Evolutionary conservation across 2,888 invertebrate species (phyloP), one percentile per base, ranked within the genome.

Genomic region (Gastracanthus pulcherrimus): DNA sequence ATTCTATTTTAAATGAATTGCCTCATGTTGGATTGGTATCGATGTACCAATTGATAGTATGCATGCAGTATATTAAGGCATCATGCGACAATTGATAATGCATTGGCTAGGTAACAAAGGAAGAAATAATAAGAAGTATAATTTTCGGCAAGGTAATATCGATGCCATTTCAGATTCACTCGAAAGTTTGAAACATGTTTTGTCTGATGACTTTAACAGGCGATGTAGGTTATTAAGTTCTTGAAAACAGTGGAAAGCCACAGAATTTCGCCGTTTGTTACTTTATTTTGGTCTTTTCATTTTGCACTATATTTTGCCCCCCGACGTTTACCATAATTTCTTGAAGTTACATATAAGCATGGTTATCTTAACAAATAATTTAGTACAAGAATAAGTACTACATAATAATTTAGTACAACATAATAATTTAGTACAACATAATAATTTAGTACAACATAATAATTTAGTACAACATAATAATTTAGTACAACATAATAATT

Each of bases 171-270:
- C 71, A 26, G 5, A 38, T 38, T 58, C 26, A 38, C 71, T 71
- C 4, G 71, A 71, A 71, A 58, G 51, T 58, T 16, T 71, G 1
- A 71, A 71, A 58, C 16, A 38, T 38, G 19, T 38, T 16, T 58
- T 71, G 19, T 26, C 71, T n/a, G 36, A 19, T n/a, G 71, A 58
- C 16, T 71, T 71, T 23, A 71, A 71, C n/a, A 58, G 71, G 26
- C 55, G 71, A 1, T 55, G 26, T 11, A 55, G 71, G 13, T 71
- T 58, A 7, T 58, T 71, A 29, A 26, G 2, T 7, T 58, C 36
- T 55, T 71, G 55, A 26, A 55, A 71, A 58, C 58, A 58, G n/a
- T 74, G 74, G 64, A 74, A 74, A 48, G 64, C 64, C 5, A 62
- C 60, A 3, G 62, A 74, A 34, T 64, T 74, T 74, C 23, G 72